Conservation (phyloP, 2,113 vertebrate species). For the Dromiciops gliroides region DNA sequence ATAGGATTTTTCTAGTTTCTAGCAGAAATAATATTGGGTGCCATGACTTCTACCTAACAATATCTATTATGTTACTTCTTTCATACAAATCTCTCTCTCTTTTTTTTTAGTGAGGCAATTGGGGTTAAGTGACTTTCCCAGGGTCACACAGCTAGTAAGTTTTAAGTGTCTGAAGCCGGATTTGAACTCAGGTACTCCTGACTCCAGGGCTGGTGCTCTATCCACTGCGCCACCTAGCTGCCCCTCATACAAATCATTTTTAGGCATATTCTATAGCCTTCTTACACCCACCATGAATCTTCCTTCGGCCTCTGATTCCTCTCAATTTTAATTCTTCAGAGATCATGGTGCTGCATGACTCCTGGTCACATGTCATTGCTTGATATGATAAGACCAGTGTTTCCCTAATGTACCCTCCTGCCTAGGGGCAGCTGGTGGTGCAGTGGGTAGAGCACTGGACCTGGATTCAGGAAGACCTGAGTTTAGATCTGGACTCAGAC, state of each 20-base stretch:
- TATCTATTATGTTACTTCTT: neutral
- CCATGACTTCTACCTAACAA: neutral
- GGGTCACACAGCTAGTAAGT: too few species aligned
- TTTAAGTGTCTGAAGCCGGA: too few species aligned
- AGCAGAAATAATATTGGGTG: neutral
- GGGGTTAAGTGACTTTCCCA: too few species aligned
- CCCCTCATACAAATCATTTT: neutral
- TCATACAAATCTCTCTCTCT: neutral
- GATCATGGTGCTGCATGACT: neutral
- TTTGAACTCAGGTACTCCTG: too few species aligned
- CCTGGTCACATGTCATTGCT: neutral
- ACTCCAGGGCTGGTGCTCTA: too few species aligned
- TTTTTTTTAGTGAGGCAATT: too few species aligned
- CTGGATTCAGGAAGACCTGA: neutral
- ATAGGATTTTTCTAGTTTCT: neutral
- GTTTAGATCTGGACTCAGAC: neutral
- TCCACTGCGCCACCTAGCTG: too few species aligned
- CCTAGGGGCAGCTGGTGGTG: neutral
- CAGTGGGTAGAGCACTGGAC: neutral
- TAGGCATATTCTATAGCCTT: neutral
- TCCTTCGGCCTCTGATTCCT: neutral
- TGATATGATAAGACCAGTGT: neutral
- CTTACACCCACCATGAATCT: neutral
- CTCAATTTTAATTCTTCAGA: neutral
- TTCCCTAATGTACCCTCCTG: neutral